Evolutionary conservation across 2,888 invertebrate genomes (phyloP).

Genomic region (Leptinotarsa peninsularis): DNA sequence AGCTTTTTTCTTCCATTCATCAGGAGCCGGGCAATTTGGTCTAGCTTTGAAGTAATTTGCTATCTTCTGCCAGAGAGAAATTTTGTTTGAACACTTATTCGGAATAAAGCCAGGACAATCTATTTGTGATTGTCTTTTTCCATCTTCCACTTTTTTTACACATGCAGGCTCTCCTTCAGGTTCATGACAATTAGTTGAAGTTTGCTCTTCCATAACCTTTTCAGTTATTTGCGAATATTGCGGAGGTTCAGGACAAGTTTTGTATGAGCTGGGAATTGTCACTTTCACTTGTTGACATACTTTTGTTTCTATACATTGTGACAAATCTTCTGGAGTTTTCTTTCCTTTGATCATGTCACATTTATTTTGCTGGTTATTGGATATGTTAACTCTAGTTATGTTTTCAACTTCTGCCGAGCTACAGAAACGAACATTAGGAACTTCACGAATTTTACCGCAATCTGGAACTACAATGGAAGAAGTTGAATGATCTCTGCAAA

Average conservation of each 20-base stretch:
- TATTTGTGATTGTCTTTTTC: neutral
- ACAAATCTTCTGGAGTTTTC: neutral
- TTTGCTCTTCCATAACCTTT: no score
- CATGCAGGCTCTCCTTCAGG: no score
- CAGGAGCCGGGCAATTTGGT: constrained; percentile 59
- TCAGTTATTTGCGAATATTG: neutral
- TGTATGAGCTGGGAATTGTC: neutral
- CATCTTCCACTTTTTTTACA: neutral
- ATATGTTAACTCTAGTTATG: neutral
- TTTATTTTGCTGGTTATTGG: neutral
- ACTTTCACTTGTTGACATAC: neutral
- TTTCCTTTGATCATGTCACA: neutral
- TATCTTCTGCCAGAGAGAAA: constrained; percentile 52
- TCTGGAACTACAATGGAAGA: constrained; percentile 2
- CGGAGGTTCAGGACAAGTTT: constrained; percentile 13
- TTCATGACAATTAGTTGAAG: no score
- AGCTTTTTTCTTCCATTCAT: constrained; percentile 56
- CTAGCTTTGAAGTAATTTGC: constrained; percentile 60
- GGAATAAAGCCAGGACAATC: neutral
- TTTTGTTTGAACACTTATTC: neutral
- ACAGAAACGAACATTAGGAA: neutral
- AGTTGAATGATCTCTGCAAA: neutral
- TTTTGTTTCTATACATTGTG: neutral
- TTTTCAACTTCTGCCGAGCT: constrained; percentile 7
- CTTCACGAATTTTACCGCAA: neutral